phyloP scores from a whole-genome alignment of 2,797 vertebrate genomes.

The Myoxocephalus aenaeus region DNA sequence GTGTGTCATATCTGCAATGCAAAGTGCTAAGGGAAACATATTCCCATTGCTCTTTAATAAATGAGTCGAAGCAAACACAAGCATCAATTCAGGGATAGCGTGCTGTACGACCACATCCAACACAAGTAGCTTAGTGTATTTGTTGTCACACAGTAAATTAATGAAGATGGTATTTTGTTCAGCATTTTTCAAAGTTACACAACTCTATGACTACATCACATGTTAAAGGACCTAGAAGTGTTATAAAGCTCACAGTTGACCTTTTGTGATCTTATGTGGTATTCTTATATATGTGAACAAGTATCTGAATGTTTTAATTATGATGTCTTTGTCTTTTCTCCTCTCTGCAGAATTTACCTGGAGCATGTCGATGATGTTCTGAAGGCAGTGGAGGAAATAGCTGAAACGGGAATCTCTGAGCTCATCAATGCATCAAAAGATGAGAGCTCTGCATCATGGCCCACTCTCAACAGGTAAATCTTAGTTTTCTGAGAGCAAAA shows the following conservation, averaged over 20 bases:
- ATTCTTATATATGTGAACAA: background rate
- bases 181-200: background rate
- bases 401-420: constrained; percentile 88
- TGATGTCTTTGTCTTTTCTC: background rate
- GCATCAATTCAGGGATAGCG: background rate
- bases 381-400: constrained; percentile 94
- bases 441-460: constrained; percentile 88
- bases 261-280: background rate
- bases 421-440: constrained; percentile 89
- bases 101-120: background rate
- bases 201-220: background rate
- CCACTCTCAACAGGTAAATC: constrained; percentile 86
- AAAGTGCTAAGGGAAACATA: constrained; percentile 10
- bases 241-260: background rate
- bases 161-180: background rate
- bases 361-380: constrained; percentile 89
- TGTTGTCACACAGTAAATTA: background rate
- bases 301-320: background rate
- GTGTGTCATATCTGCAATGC: constrained; percentile 1
- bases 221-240: background rate
- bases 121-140: background rate
- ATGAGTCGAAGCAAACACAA: background rate
- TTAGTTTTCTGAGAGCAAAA: background rate
- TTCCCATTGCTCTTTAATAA: background rate
- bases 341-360: constrained; percentile 89